phyloP scores from a whole-genome alignment of 2,113 vertebrate species.

The Coregonus clupeaformis region DNA sequence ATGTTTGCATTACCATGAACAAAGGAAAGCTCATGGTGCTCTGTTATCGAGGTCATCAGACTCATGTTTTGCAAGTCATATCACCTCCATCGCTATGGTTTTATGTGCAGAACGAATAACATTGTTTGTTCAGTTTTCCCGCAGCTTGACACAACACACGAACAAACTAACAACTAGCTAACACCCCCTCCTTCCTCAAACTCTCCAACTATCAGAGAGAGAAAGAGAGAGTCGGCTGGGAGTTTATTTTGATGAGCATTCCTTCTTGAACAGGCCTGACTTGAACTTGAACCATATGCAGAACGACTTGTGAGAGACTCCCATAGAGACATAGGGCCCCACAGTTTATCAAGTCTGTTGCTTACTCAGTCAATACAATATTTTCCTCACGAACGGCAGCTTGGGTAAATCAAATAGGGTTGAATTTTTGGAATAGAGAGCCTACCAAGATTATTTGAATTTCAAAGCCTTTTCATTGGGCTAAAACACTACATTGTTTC shows the following conservation, averaged over 20 bases:
- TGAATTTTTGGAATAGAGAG: too few species aligned
- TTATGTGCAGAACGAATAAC: conserved; percentile 35
- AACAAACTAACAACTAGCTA: background rate
- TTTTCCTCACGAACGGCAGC: conserved; percentile 6
- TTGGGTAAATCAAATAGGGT: background rate
- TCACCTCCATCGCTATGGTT: conserved; percentile 2
- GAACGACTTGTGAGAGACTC: conserved; percentile 26
- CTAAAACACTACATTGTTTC: too few species aligned
- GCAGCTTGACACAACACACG: conserved; percentile 29
- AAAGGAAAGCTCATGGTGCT: background rate
- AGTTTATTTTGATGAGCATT: conserved; percentile 55
- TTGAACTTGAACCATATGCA: conserved; percentile 48
- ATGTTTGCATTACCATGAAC: conserved; percentile 24
- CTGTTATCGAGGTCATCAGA: background rate
- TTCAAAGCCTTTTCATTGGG: too few species aligned
- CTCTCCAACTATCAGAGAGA: background rate
- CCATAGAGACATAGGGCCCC: background rate
- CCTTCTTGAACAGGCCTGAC: conserved; percentile 19
- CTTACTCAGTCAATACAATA: conserved; percentile 7
- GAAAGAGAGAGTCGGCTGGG: background rate
- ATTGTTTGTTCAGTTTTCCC: conserved; percentile 66
- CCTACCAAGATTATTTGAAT: too few species aligned
- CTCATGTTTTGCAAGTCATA: background rate
- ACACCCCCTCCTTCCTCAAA: conserved; percentile 4
- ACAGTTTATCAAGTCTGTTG: background rate